Evolutionary conservation across 2,797 vertebrate genomes (phyloP).

Genomic region (Scolopax rusticola): DNA sequence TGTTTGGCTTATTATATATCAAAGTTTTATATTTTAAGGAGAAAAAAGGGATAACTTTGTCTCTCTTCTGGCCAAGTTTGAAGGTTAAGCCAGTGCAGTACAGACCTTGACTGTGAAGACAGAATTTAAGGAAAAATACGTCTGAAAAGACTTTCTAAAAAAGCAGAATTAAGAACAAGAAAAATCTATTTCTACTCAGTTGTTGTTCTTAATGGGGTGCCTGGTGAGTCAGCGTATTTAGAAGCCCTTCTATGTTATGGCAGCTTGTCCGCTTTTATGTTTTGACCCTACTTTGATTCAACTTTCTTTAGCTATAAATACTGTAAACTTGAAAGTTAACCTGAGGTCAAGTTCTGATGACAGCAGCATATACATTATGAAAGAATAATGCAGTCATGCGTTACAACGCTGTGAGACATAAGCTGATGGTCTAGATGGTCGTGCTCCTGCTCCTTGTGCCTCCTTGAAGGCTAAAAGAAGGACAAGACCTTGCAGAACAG

Average conservation of each 20-base stretch:
- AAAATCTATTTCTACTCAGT: not conserved
- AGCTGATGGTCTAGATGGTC: not conserved
- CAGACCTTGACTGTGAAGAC: not conserved
- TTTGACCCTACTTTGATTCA: not conserved
- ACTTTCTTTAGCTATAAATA: conserved; percentile 12
- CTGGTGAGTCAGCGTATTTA: not conserved
- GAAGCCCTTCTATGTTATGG: not conserved
- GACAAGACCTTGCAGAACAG: not conserved
- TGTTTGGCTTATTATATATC: not conserved
- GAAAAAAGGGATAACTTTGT: not conserved
- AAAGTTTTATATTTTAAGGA: not conserved
- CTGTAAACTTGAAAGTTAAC: conserved; percentile 37
- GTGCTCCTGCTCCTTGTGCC: not conserved
- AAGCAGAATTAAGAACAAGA: not conserved
- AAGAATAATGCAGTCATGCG: not conserved
- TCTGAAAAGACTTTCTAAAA: not conserved
- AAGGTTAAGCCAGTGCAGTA: not conserved
- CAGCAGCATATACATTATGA: not conserved
- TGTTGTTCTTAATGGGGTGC: not conserved
- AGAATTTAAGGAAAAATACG: not conserved
- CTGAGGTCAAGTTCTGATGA: conserved; percentile 11
- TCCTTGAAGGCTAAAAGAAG: not conserved
- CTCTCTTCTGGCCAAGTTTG: not conserved
- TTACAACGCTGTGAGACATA: not conserved
- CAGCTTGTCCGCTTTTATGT: conserved; percentile 25